These are phyloP conservation scores for Zaprionus bogoriensis DNA, from an alignment of 2,888 invertebrate genomes.

Conservation along the genomic window DNA sequence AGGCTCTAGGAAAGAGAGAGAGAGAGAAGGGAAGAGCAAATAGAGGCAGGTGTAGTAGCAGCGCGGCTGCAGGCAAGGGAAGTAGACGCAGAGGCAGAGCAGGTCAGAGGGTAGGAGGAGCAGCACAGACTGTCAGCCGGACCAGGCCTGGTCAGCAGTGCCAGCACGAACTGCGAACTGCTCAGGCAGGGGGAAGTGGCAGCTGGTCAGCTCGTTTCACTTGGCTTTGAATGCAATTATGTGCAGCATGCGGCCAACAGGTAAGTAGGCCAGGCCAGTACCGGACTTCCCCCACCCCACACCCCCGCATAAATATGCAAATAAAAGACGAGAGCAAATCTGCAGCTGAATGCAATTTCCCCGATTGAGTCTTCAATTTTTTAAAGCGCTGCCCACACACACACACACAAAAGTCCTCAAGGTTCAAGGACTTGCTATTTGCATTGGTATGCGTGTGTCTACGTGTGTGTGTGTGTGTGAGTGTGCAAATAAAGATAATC, in stretches of 20 bases:
- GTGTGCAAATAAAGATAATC: slow-evolving; percentile 71
- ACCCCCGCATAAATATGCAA: slow-evolving; percentile 47
- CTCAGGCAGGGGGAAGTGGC: background rate
- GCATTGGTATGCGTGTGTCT: slow-evolving; percentile 34
- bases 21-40: no score
- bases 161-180: slow-evolving; percentile 9
- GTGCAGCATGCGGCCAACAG: slow-evolving; percentile 59
- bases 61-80: background rate
- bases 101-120: no score
- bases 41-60: no score
- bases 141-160: slow-evolving; percentile 42
- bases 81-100: background rate
- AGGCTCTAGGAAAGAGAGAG: background rate
- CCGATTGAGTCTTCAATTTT: slow-evolving; percentile 43
- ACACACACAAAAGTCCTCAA: slow-evolving; percentile 42
- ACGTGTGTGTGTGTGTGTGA: background rate
- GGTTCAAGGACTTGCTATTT: slow-evolving; percentile 71
- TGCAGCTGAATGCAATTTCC: slow-evolving; percentile 23
- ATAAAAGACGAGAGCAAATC: background rate
- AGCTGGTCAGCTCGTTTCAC: background rate
- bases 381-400: slow-evolving; percentile 6
- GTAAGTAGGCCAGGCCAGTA: slow-evolving; percentile 50
- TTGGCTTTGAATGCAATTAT: slow-evolving; percentile 74
- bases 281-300: no score
- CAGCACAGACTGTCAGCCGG: background rate